These are phyloP conservation scores for Pammene aurita DNA, from an alignment of 2,888 invertebrate species.

Conservation along the genomic window DNA sequence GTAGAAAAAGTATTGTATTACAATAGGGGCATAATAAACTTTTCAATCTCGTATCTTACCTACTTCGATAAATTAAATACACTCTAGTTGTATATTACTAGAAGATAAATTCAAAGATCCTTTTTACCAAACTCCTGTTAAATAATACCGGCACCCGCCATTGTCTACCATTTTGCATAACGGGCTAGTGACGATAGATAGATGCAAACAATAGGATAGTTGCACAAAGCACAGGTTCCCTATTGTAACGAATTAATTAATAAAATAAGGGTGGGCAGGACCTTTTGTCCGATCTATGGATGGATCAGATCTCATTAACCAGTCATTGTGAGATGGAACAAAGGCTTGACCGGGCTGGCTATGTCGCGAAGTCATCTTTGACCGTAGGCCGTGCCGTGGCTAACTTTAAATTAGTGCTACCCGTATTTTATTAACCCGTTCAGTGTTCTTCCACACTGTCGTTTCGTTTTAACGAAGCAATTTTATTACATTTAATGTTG, in stretches of 20 bases:
- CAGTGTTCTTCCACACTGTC: no score
- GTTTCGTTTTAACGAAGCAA: no score
- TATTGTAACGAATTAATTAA: conserved; percentile 83
- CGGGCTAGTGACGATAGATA: conserved; percentile 40
- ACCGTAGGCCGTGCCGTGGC: neutral
- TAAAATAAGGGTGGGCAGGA: conserved; percentile 75
- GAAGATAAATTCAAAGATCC: conserved; percentile 3
- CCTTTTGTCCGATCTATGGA: conserved; percentile 75
- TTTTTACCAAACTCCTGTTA: conserved; percentile 29
- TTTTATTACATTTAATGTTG: no score
- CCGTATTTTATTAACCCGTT: conserved; percentile 1
- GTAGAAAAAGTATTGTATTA: no score
- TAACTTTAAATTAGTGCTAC: conserved; percentile 4
- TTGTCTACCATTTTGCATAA: conserved; percentile 42
- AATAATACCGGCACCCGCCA: conserved; percentile 22
- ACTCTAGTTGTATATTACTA: neutral
- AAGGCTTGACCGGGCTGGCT: conserved; percentile 58
- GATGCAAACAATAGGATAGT: conserved; percentile 70
- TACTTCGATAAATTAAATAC: no score
- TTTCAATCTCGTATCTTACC: no score
- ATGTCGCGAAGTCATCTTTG: conserved; percentile 61
- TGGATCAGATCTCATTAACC: conserved; percentile 82
- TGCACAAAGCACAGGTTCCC: conserved; percentile 74
- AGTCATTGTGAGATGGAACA: conserved; percentile 78
- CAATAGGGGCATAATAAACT: no score